Evolutionary conservation across 1,140 invertebrate species (phyloP).

Genomic region (Oscheius sp.): DNA sequence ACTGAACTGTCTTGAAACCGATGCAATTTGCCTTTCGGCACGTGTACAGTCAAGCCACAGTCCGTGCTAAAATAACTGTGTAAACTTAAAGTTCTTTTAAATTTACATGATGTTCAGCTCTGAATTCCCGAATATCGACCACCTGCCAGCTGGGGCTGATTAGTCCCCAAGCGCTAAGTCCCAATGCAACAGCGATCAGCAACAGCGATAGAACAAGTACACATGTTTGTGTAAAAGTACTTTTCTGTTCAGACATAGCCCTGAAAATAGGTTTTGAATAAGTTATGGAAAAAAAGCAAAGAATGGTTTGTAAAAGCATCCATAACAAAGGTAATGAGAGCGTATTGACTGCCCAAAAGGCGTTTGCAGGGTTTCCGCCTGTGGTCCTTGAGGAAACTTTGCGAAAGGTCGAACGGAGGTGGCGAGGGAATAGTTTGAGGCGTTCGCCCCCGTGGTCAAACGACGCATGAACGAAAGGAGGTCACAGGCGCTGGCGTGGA

Average conservation of each 20-base stretch:
- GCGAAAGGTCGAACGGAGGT: no score
- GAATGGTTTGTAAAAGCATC: neutral
- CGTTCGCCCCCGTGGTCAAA: neutral
- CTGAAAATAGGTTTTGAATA: neutral
- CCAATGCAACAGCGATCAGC: conserved; percentile 48
- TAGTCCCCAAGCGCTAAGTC: conserved; percentile 48
- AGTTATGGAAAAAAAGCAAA: neutral
- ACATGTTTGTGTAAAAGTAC: neutral
- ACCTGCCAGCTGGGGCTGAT: conserved; percentile 58
- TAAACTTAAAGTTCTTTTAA: conserved; percentile 14
- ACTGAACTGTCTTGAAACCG: neutral
- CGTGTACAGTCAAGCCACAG: conserved; percentile 57
- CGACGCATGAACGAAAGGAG: neutral
- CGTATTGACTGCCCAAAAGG: no score
- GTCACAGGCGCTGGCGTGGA: neutral
- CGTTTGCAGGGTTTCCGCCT: no score
- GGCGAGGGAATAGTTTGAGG: no score
- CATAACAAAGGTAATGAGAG: neutral
- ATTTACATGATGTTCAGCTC: conserved; percentile 56
- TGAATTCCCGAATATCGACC: conserved; percentile 57
- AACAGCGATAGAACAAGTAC: conserved; percentile 44
- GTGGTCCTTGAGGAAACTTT: no score
- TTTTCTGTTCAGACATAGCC: neutral
- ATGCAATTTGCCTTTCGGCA: conserved; percentile 38
- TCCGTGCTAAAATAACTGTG: conserved; percentile 50